Conservation (phyloP, 2,888 invertebrate species). For the Cataglyphis albicans region DNA sequence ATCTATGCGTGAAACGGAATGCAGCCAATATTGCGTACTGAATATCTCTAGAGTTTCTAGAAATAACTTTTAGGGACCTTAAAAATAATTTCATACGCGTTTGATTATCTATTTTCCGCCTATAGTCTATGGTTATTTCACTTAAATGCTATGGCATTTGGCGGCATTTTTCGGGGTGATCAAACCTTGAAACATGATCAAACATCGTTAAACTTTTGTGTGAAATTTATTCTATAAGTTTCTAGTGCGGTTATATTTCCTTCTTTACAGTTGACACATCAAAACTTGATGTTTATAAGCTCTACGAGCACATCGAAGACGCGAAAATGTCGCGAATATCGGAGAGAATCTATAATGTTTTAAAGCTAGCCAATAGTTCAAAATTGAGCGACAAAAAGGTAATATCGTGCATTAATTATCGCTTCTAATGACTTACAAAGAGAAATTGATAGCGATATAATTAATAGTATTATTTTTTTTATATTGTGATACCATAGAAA, state of each 20-base stretch:
- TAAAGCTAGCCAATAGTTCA: constrained; percentile 27
- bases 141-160: neutral
- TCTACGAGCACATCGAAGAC: no score
- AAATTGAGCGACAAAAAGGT: constrained; percentile 74
- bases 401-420: neutral
- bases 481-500: neutral
- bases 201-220: neutral
- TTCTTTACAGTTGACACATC: neutral
- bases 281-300: neutral
- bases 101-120: neutral
- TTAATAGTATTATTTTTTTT: neutral
- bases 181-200: neutral
- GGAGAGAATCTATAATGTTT: neutral
- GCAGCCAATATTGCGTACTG: no score
- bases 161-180: neutral
- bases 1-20: no score
- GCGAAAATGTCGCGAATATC: constrained; percentile 40
- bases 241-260: neutral
- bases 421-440: neutral
- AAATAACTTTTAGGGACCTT: no score
- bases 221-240: neutral
- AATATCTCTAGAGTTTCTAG: no score
- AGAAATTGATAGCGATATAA: neutral
- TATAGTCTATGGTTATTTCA: neutral
- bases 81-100: neutral